Base-by-base conservation (phyloP, 2,113 vertebrate genomes). In the Xiphophorus couchianus region DNA sequence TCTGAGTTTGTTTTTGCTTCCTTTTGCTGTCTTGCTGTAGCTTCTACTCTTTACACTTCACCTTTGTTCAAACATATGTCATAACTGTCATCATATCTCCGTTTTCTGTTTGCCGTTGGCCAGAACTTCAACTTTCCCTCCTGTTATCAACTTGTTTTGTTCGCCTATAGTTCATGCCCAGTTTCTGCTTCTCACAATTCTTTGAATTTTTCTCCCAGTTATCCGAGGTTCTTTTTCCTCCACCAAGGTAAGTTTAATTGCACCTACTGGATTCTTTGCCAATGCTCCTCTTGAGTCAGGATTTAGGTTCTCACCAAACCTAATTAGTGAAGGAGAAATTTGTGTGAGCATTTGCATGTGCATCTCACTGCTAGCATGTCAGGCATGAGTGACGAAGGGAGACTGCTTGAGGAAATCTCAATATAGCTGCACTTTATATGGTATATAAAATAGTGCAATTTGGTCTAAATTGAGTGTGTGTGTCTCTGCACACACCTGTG, bases 221-320 rank as follows among this genome's bases (percentile, higher is more conserved):
- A 10, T 28, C 7, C 27, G n/a, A 14, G 19, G 12, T 27, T 25
- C 25, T 4, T 66, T 25, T 42, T 44, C n/a, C 37, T 44, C 25
- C 14, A 67, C 37, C 14, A 44, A 17, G 27, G 65, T 67, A 67
- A 29, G 15, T 67, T 25, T 42, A 67, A 67, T 67, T 67, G 42
- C 13, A 29, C 39, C 42, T 67, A 17, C 65, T 15, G 37, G 37
- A 67, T 67, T 42, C 25, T 39, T 67, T 15, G 65, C 65, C 33
- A 44, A 39, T 14, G 35, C 27, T 15, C n/a, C 12, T 67, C 14
- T 42, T 67, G 37, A 67, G 65, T 67, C 65, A 67, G 65, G n/a
- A 67, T 67, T 67, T 44, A n/a, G 37, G n/a, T 42, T 6, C n/a
- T 44, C 37, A 29, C n/a, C 37, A 42, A 66, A 67, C 65, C 19